Percentiles rank a stretch among this genome's conserved stretches.
Conservation (phyloP, 2,113 vertebrate species). For the Athene noctua region DNA sequence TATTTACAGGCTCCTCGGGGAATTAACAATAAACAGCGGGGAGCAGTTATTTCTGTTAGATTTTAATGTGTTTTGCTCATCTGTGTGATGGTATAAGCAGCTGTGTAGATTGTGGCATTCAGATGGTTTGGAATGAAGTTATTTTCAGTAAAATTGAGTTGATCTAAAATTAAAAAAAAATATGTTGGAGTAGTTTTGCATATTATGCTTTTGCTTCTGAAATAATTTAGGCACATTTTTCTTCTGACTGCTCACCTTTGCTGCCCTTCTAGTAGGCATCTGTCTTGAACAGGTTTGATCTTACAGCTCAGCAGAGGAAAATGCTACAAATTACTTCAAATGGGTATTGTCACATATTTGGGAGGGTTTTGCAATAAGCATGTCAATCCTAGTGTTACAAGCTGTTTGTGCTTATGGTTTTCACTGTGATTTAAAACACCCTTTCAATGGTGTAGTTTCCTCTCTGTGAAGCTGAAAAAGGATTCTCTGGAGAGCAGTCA, state of each 20-base stretch:
- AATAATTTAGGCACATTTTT: background rate
- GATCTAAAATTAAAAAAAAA: background rate
- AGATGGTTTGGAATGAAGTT: background rate
- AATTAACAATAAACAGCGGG: background rate
- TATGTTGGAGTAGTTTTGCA: background rate
- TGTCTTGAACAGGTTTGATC: background rate
- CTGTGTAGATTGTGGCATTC: background rate
- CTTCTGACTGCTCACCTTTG: background rate
- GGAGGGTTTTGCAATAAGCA: background rate
- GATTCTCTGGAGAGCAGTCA: background rate
- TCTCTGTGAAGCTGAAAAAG: background rate
- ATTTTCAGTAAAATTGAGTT: background rate
- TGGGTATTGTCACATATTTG: background rate
- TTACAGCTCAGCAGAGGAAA: background rate
- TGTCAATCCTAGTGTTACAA: background rate
- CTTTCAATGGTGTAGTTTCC: background rate
- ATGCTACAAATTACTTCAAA: background rate
- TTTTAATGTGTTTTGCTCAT: background rate
- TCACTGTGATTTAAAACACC: background rate
- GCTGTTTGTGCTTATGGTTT: background rate
- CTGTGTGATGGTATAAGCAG: background rate
- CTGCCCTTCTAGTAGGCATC: background rate
- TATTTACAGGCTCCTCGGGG: background rate
- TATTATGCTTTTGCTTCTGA: background rate
- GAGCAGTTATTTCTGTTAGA: conserved; percentile 41